These are phyloP conservation scores for Hylaea fasciaria DNA, from an alignment of 2,888 invertebrate genomes.

Conservation along the genomic window DNA sequence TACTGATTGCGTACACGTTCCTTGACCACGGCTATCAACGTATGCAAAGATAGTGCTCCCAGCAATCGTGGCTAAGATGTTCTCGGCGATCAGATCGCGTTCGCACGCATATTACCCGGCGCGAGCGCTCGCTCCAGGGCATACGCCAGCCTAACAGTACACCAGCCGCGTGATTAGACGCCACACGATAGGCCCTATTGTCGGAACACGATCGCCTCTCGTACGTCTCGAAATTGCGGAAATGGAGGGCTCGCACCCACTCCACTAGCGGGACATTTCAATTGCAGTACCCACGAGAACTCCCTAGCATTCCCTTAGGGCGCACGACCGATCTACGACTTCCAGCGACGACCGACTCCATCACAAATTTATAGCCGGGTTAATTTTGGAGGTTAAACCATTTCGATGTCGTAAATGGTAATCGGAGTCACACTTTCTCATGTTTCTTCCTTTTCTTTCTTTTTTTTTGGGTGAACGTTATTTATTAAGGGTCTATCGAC, in stretches of 20 bases:
- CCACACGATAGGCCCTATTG: constrained; percentile 83
- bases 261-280: constrained; percentile 81
- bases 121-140: constrained; percentile 64
- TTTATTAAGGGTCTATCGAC: constrained; percentile 60
- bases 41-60: constrained; percentile 56
- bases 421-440: constrained; percentile 54
- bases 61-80: constrained; percentile 52
- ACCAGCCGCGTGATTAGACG: constrained; percentile 80
- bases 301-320: constrained; percentile 41
- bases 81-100: constrained; percentile 73
- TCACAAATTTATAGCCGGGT: constrained; percentile 34
- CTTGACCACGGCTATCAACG: constrained; percentile 58
- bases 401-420: constrained; percentile 52
- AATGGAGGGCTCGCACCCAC: constrained; percentile 80
- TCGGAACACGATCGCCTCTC: constrained; percentile 82
- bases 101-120: constrained; percentile 81
- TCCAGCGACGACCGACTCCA: constrained; percentile 21
- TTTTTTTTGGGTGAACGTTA: constrained; percentile 37
- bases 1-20: constrained; percentile 2
- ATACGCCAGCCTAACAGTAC: constrained; percentile 78
- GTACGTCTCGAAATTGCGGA: constrained; percentile 83
- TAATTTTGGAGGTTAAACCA: constrained; percentile 29
- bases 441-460: constrained; percentile 40
- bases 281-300: constrained; percentile 69
- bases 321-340: constrained; percentile 53